Evolutionary conservation across 2,113 vertebrate genomes (phyloP).

Genomic region (Mustela nigripes): DNA sequence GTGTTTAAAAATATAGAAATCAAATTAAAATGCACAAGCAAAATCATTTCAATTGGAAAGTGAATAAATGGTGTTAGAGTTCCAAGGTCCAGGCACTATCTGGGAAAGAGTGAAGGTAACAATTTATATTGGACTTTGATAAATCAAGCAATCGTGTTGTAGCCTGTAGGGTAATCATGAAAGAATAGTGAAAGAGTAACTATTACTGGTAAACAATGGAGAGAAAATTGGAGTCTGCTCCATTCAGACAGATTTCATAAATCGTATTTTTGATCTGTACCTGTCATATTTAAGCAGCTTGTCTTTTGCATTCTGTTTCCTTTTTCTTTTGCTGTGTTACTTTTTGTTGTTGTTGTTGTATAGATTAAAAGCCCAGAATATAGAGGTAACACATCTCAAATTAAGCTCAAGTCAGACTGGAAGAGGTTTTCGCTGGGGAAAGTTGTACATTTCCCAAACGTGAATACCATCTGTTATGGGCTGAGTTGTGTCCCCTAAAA

Average conservation of each 20-base stretch:
- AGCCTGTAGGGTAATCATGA: neutral
- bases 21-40: constrained; percentile 40
- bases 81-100: neutral
- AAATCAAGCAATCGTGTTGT: neutral
- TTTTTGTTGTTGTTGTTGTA: neutral
- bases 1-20: constrained; percentile 12
- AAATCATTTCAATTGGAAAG: neutral
- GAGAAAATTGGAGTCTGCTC: neutral
- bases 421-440: neutral
- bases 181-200: constrained; percentile 5
- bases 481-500: neutral
- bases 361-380: neutral
- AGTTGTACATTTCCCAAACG: neutral
- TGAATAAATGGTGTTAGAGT: neutral
- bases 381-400: neutral
- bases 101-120: neutral
- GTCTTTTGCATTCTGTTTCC: neutral
- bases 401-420: neutral
- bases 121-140: neutral
- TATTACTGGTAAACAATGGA: neutral
- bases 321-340: constrained; percentile 1
- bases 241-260: constrained; percentile 13
- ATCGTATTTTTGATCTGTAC: neutral
- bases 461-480: neutral
- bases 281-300: neutral